Evolutionary conservation across 35 echinoderm and acorn worm species (phyloP).

Genomic region (Heliocidaris erythrogramma): DNA sequence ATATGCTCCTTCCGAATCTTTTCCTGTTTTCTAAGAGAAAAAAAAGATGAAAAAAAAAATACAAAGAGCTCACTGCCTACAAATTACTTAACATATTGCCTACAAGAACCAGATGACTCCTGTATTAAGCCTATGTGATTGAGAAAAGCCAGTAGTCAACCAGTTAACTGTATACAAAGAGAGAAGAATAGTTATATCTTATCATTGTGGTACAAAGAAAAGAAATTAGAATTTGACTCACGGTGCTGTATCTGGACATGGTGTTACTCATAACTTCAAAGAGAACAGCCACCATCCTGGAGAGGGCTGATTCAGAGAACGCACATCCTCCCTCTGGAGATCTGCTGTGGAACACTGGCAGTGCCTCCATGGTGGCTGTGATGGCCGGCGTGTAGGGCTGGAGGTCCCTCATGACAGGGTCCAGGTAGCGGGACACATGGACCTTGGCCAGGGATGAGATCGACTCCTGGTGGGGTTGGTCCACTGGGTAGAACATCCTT

Average conservation of each 20-base stretch:
- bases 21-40: too few species aligned
- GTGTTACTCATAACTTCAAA: constrained; percentile 75
- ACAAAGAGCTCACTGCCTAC: too few species aligned
- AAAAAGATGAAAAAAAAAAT: too few species aligned
- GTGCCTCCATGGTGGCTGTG: constrained; percentile 85
- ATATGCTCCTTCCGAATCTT: too few species aligned
- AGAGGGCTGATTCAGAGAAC: constrained; percentile 69
- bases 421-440: constrained; percentile 60
- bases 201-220: not conserved
- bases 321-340: constrained; percentile 38
- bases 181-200: too few species aligned
- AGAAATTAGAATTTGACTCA: constrained; percentile 52
- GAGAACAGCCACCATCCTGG: constrained; percentile 77
- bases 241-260: constrained; percentile 67
- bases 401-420: constrained; percentile 73
- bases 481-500: constrained; percentile 78
- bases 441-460: constrained; percentile 73
- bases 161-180: too few species aligned
- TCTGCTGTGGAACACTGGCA: constrained; percentile 70
- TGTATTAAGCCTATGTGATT: too few species aligned
- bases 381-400: constrained; percentile 73
- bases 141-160: too few species aligned
- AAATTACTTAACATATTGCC: too few species aligned
- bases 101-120: too few species aligned
- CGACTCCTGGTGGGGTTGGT: constrained; percentile 74